Conservation (phyloP, 2,113 vertebrate species). For the Agapornis roseicollis region DNA sequence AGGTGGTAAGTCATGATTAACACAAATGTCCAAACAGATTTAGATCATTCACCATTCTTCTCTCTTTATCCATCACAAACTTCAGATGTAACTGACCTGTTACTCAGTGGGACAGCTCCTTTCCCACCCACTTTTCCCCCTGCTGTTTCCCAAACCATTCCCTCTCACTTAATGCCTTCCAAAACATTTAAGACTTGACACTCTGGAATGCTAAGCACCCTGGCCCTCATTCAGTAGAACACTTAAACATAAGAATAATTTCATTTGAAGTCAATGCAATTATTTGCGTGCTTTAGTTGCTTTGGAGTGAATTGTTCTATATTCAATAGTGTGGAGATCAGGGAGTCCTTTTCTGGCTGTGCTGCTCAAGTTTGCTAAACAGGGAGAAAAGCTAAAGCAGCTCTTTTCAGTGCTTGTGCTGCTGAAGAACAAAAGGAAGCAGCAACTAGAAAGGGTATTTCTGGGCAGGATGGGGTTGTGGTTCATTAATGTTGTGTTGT, state of each 20-base stretch:
- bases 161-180: constrained; percentile 18
- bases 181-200: constrained; percentile 43
- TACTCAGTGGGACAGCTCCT: constrained; percentile 21
- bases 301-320: constrained; percentile 41
- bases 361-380: background rate
- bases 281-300: constrained; percentile 57
- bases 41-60: background rate
- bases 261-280: constrained; percentile 52
- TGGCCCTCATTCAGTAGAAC: constrained; percentile 39
- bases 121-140: background rate
- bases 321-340: constrained; percentile 48
- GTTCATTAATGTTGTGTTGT: background rate
- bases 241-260: constrained; percentile 41
- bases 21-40: background rate
- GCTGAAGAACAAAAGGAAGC: background rate
- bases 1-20: background rate
- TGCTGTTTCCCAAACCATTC: constrained; percentile 40
- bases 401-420: background rate
- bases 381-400: background rate
- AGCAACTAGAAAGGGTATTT: constrained; percentile 47
- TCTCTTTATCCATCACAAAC: background rate
- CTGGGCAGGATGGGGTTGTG: constrained; percentile 33
- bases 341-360: background rate
- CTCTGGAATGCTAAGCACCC: background rate
- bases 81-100: background rate